phyloP scores from a whole-genome alignment of 2,888 invertebrate genomes.

The Cantharis lateralis region DNA sequence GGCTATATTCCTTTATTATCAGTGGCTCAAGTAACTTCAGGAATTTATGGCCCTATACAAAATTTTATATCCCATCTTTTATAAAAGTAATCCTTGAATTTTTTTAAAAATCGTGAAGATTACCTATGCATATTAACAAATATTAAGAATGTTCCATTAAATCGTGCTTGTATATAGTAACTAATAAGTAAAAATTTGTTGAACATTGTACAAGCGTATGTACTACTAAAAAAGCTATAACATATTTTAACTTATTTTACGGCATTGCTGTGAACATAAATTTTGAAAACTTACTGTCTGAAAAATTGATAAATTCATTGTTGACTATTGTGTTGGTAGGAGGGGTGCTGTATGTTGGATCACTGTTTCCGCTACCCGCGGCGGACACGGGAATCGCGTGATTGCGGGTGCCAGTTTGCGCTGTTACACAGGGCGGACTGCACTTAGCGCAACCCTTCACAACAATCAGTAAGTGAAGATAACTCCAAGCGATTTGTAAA shows the following conservation, averaged over 20 bases:
- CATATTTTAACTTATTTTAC: slow-evolving; percentile 18
- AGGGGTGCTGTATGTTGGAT: slow-evolving; percentile 82
- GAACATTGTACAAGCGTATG: neutral
- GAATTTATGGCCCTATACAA: neutral
- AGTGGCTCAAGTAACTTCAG: neutral
- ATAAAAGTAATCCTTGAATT: neutral
- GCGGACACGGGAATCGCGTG: slow-evolving; percentile 73
- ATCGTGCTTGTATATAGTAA: neutral
- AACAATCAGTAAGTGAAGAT: slow-evolving; percentile 39
- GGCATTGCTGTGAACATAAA: slow-evolving; percentile 8
- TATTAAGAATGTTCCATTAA: neutral
- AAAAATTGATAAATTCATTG: slow-evolving; percentile 20
- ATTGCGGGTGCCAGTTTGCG: slow-evolving; percentile 90
- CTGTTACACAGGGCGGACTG: slow-evolving; percentile 83
- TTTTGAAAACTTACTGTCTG: slow-evolving; percentile 8
- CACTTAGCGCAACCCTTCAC: slow-evolving; percentile 66
- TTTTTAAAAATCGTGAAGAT: neutral
- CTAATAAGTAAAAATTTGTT: neutral
- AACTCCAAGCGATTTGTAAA: slow-evolving; percentile 28
- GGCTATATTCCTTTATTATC: neutral
- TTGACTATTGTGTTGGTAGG: slow-evolving; percentile 52
- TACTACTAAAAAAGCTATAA: neutral
- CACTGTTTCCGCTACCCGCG: slow-evolving; percentile 87
- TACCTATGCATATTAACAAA: neutral
- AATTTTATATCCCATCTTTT: neutral